Base-by-base conservation (phyloP, 2,888 invertebrate species). In the Xestobium rufovillosum region DNA sequence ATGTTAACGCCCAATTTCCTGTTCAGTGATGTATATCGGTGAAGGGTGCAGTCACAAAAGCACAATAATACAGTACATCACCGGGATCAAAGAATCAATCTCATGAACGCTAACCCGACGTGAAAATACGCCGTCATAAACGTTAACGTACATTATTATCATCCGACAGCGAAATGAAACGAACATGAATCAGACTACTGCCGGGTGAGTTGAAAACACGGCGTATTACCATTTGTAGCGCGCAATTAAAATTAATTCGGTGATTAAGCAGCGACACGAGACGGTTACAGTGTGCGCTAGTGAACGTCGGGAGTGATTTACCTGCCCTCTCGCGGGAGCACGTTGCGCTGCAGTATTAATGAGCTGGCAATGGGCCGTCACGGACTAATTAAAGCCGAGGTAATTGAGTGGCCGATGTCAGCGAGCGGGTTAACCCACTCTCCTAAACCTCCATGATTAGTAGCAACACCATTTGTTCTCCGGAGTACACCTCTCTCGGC, bases 321-420 rank as follows among this genome's bases (percentile, higher is more conserved):
- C 60, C 61, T 61, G 59, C 55, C 47, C 53, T 57, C 58, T 56
- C 57, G 51, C 55, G 57, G 57, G 58, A 56, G 46, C 50, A 48
- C 48, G 49, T 50, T 42, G 44, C 48, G 45, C 51, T 48, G 50
- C 55, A 42, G 56, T 56, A 61, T 61, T 61, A 63, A 63, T 60
- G 63, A 61, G 61, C 63, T 59, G 61, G 61, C 61, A 62, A 63
- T 62, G 61, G 61, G 54, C 61, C 61, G 61, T 62, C 61, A 59
- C 56, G 60, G 63, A 61, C 61, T 62, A 63, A 63, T 63, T 62
- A 63, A 61, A 60, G 60, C 61, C 56, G 55, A 50, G 55, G 60
- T 63, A 63, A 63, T 63, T 63, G 61, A 63, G 63, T 61, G 60
- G 63, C 60, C 60, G 56, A 59, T 61, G 63, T 63, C 61, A 61